Percentiles rank a stretch among this genome's conserved stretches.
Conservation (phyloP, 2,797 vertebrate genomes). For the Lacerta viridis region DNA sequence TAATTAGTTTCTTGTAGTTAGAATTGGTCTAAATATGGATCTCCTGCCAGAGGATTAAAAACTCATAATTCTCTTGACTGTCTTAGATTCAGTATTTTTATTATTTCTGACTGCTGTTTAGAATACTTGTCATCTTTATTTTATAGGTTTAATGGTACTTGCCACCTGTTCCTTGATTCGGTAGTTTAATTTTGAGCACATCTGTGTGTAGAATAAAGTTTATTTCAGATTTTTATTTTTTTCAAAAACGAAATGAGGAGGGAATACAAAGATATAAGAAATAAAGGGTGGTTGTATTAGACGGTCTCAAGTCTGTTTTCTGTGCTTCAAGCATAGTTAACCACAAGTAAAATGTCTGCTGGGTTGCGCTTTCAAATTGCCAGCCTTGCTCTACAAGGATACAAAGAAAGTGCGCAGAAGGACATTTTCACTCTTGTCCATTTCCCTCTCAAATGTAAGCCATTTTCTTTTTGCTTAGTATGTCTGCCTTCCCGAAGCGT, state of each 20-base stretch:
- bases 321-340: background rate
- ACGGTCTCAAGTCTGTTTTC: background rate
- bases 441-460: background rate
- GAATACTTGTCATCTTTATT: background rate
- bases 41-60: background rate
- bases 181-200: background rate
- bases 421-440: background rate
- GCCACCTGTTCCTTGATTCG: background rate
- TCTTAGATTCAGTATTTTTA: background rate
- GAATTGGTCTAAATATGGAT: background rate
- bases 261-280: background rate
- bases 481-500: background rate
- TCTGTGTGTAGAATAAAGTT: background rate
- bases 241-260: background rate
- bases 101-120: background rate
- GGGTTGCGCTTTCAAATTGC: background rate
- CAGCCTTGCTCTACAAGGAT: background rate
- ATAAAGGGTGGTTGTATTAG: background rate
- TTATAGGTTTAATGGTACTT: background rate
- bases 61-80: background rate
- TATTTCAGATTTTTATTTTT: slow-evolving; percentile 14
- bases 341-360: background rate
- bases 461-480: background rate
- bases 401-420: background rate
- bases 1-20: slow-evolving; percentile 23